Percentiles rank a stretch among this genome's conserved stretches.
Evolutionary conservation across 2,888 invertebrate species (phyloP).

Genomic region (Alviniconcha strummeri): DNA sequence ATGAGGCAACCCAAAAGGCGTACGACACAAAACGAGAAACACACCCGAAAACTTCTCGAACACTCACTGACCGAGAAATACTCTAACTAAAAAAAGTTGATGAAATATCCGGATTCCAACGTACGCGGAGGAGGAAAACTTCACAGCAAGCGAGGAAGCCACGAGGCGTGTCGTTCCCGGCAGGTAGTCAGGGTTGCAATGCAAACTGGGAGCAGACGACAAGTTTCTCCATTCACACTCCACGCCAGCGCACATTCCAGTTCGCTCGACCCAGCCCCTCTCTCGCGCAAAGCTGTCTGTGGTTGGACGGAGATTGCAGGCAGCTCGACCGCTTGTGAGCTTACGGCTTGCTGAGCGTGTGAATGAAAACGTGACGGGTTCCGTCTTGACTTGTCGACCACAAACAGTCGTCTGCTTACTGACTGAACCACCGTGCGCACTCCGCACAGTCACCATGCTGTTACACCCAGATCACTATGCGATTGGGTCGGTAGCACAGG

Average conservation of each 20-base stretch:
- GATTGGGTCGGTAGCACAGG: neutral
- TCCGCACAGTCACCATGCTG: neutral
- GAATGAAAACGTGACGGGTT: constrained; percentile 19
- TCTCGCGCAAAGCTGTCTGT: neutral
- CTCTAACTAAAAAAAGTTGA: neutral
- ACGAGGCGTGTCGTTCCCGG: neutral
- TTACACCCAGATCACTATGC: neutral
- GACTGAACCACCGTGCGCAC: neutral
- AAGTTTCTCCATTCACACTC: neutral
- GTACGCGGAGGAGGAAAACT: neutral
- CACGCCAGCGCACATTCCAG: constrained; percentile 25
- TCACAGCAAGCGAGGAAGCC: neutral
- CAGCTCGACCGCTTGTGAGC: neutral
- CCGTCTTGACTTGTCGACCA: constrained; percentile 9
- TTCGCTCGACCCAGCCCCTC: neutral
- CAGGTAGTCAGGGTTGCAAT: constrained; percentile 18
- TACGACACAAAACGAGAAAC: neutral
- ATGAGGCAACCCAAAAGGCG: neutral
- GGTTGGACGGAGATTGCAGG: neutral
- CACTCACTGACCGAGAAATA: neutral
- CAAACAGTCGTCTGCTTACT: neutral
- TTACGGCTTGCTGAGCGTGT: neutral
- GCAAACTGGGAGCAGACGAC: constrained; percentile 19
- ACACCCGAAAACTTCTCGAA: neutral
- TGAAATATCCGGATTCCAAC: constrained; percentile 20